Evolutionary conservation across 2,797 vertebrate genomes (phyloP), one percentile per base, ranked within the genome.

Genomic region (Loriculus beryllinus): DNA sequence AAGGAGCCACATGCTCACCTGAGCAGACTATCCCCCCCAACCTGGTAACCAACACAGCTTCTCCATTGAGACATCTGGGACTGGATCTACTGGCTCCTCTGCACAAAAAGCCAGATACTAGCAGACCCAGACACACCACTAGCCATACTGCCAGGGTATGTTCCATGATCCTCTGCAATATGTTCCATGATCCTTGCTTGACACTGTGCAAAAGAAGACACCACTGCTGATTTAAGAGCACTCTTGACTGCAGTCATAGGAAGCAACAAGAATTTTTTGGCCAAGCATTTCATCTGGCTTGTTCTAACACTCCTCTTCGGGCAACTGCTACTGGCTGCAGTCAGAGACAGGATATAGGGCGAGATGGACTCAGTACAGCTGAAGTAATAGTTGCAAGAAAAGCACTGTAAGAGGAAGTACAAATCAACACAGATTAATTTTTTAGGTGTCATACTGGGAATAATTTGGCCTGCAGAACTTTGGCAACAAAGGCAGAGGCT

Each of bases 401-500:
- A 79, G 45, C 52, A 20, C 29, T 59, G 45, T 26, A 90, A 85
- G 56, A 94, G 51, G 78, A 91, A 79, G 51, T 21, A 81, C 43
- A 79, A 45, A 93, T 52, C 90, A 72, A 79, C 31, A 59, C 25
- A 86, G 42, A 83, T 68, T 83, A 69, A 67, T 52, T 43, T 75
- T 91, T 80, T 60, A 67, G 74, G 78, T 65, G 49, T 81, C 57
- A 71, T 9, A 37, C 21, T 74, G 79, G 57, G 47, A 89, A 86
- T 85, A 90, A 85, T 87, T 91, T 81, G 69, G 69, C 62, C 45
- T 62, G 71, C 54, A 93, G 88, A 91, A 87, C 28, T 85, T 65
- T 89, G 86, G 90, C 84, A 95, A 62, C 22, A 56, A 52, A 49
- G 64, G 40, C 28, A n/a, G 57, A 63, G 48, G 54, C 2, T 31